These are phyloP conservation scores for Pseudomugil gertrudae DNA, from an alignment of 2,797 vertebrate species.

Conservation along the genomic window DNA sequence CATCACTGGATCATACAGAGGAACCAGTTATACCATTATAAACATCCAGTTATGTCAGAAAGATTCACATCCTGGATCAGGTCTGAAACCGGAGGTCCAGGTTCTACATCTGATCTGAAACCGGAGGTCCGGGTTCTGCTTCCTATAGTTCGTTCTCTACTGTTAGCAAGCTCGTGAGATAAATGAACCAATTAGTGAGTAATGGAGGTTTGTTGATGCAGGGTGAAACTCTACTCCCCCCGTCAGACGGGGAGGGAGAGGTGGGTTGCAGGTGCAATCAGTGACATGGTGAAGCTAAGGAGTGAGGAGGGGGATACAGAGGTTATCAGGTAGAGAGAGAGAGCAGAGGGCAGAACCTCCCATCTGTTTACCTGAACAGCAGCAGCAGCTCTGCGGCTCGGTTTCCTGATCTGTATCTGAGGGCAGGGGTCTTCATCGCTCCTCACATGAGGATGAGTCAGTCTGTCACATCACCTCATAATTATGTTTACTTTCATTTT, in stretches of 20 bases:
- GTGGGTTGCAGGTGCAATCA: slow-evolving; percentile 80
- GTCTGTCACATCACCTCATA: background rate
- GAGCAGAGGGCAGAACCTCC: slow-evolving; percentile 71
- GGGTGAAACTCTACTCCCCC: slow-evolving; percentile 60
- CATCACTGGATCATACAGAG: too few species aligned
- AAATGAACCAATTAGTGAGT: slow-evolving; percentile 43
- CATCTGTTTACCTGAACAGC: slow-evolving; percentile 85
- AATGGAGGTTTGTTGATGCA: slow-evolving; percentile 25
- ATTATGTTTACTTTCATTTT: too few species aligned
- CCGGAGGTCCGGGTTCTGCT: too few species aligned
- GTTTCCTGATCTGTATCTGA: slow-evolving; percentile 86
- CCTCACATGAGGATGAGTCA: background rate
- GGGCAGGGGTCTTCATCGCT: background rate
- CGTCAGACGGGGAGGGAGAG: slow-evolving; percentile 5
- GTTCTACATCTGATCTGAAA: too few species aligned
- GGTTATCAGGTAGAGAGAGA: slow-evolving; percentile 81
- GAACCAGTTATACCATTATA: too few species aligned
- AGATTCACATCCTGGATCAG: too few species aligned
- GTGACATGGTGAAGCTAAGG: slow-evolving; percentile 25
- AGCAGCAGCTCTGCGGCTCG: slow-evolving; percentile 74
- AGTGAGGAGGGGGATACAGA: slow-evolving; percentile 58
- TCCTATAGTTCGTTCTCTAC: too few species aligned
- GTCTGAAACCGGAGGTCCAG: too few species aligned
- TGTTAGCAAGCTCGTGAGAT: slow-evolving; percentile 9
- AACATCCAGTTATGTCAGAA: too few species aligned